phyloP scores from a whole-genome alignment of 2,113 vertebrate species.

The Climacteris rufus region DNA sequence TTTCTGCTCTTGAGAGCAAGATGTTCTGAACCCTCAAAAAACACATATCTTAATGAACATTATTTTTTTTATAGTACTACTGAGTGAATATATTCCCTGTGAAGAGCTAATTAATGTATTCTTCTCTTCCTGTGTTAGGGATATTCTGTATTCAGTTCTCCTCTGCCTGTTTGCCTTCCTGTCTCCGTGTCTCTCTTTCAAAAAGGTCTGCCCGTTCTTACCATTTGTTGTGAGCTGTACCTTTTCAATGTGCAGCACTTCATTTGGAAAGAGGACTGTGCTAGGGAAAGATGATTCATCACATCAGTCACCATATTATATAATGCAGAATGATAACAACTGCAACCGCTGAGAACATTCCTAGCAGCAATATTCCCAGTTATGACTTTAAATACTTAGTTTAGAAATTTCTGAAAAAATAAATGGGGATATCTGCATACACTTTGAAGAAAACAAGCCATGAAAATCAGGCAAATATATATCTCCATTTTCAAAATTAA shows the following conservation, averaged over 20 bases:
- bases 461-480: background rate
- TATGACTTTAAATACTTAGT: background rate
- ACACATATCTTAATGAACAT: background rate
- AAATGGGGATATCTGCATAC: background rate
- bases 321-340: background rate
- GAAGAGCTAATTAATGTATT: background rate
- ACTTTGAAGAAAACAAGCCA: background rate
- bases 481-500: background rate
- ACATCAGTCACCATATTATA: background rate
- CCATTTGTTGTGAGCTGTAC: background rate
- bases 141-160: background rate
- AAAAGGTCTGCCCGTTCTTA: background rate
- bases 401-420: background rate
- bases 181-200: background rate
- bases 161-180: background rate
- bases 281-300: background rate
- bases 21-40: background rate
- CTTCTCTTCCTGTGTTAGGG: background rate
- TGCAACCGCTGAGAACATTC: background rate
- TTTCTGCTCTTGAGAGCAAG: background rate
- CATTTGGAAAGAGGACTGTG: background rate
- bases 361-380: background rate
- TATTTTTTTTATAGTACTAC: background rate
- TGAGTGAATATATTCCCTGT: background rate
- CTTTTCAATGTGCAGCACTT: background rate